Percentiles rank a stretch among this genome's conserved stretches.
Conservation (phyloP, 1,140 invertebrate genomes). For the Drosophila asahinai region DNA sequence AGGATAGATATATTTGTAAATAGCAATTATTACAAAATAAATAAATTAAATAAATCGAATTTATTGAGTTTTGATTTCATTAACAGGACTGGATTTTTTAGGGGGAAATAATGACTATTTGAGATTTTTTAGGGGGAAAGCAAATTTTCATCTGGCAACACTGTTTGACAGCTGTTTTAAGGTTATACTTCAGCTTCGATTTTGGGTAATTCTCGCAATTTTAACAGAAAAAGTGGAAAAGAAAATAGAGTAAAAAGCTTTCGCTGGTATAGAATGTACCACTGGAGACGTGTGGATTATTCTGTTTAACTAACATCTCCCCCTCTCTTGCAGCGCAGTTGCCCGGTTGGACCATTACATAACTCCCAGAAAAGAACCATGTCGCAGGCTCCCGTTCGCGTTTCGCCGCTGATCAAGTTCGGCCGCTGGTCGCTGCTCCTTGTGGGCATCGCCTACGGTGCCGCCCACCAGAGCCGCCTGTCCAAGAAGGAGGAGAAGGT, state of each 20-base stretch:
- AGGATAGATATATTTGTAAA: too few relatives aligned
- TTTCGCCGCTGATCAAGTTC: constrained; percentile 91
- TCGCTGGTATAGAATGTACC: background rate
- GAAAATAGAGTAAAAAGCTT: background rate
- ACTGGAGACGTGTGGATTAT: background rate
- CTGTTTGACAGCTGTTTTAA: constrained; percentile 76
- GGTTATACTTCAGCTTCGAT: constrained; percentile 69
- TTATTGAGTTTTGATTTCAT: too few relatives aligned
- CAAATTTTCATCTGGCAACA: too few relatives aligned
- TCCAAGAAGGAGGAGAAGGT: constrained; percentile 88
- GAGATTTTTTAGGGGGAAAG: too few relatives aligned
- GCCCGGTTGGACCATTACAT: constrained; percentile 71
- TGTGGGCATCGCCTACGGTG: constrained; percentile 89
- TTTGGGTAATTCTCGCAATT: constrained; percentile 65
- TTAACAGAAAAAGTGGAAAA: constrained; percentile 22
- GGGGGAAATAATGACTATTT: too few relatives aligned
- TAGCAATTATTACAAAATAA: too few relatives aligned
- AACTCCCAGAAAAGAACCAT: constrained; percentile 66
- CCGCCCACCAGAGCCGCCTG: constrained; percentile 89
- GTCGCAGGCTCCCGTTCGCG: constrained; percentile 88
- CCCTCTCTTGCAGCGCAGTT: constrained; percentile 48
- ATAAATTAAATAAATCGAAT: too few relatives aligned
- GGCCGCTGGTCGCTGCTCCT: constrained; percentile 90
- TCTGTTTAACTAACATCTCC: constrained; percentile 3
- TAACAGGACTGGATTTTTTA: too few relatives aligned